A percentile compares a stretch with the other conserved stretches of the same genome.
Evolutionary conservation across 2,888 invertebrate genomes (phyloP).

Genomic region (Eledona agricola): DNA sequence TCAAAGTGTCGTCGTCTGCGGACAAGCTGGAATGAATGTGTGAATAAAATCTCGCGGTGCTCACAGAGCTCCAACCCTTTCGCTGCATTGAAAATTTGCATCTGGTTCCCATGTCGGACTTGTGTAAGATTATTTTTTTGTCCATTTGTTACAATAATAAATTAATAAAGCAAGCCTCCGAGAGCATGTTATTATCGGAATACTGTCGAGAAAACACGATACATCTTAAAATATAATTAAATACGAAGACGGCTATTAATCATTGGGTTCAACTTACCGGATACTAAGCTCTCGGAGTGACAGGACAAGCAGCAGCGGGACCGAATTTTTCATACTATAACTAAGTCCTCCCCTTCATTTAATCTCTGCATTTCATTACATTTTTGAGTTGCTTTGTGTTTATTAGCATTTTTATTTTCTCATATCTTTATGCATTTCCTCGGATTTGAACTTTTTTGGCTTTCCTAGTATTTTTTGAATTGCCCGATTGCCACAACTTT

Average conservation of each 20-base stretch:
- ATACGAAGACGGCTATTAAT: slow-evolving; percentile 37
- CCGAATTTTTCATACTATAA: too few relatives aligned
- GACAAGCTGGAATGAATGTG: neutral
- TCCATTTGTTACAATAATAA: slow-evolving; percentile 28
- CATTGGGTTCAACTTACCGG: slow-evolving; percentile 27
- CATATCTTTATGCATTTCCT: too few relatives aligned
- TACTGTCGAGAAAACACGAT: slow-evolving; percentile 37
- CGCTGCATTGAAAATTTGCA: slow-evolving; percentile 4
- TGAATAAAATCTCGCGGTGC: neutral
- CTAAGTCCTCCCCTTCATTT: too few relatives aligned
- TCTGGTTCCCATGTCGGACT: slow-evolving; percentile 1
- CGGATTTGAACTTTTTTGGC: too few relatives aligned
- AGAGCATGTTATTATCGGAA: slow-evolving; percentile 36
- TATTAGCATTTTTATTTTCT: too few relatives aligned
- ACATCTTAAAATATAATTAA: slow-evolving; percentile 39
- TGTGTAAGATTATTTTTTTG: slow-evolving; percentile 13
- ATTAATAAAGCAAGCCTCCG: slow-evolving; percentile 37
- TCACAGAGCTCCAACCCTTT: neutral
- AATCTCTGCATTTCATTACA: too few relatives aligned
- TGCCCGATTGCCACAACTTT: too few relatives aligned
- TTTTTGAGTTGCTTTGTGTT: too few relatives aligned
- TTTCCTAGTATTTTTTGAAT: too few relatives aligned
- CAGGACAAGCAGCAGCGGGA: slow-evolving; percentile 13
- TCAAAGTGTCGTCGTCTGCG: neutral
- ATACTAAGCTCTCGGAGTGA: slow-evolving; percentile 20